Base-by-base conservation (phyloP, 53 echinoderm and acorn worm species). In the Hippasteria phrygiana region DNA sequence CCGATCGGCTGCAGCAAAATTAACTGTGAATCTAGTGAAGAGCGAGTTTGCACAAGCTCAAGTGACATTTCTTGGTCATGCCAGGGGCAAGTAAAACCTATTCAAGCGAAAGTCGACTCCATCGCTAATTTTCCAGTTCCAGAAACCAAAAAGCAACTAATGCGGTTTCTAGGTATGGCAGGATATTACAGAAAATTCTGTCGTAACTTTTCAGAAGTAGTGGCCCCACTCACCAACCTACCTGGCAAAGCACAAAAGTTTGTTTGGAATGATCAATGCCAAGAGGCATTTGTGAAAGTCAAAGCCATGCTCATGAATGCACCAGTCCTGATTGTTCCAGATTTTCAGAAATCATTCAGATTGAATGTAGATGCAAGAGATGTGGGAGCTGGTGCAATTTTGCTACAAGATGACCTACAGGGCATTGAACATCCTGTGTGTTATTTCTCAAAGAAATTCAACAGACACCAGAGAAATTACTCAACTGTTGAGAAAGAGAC, bases 51-150 rank as follows among this genome's bases (percentile, higher is more conserved):
- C 63, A 3, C 51, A 91, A 83, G 89, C 83, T 29, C 81, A 67
- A 11, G 90, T 93, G 1, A 88, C 65, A 9, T 93, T 87, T 73
- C 80, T 93, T 29, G 91, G 91, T 53, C 90, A 93, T 40, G 88
- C 7, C 91, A 93, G 73, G 93, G 88, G 37, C 71, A 91, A 79
- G 93, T 93, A 1, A 7, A 11, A 47, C 91, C 88, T 65, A 46
- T 45, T 18, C 62, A 62, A 3, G 88, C 83, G 0, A 91, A 93
- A 41, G 91, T 88, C 1, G 64, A 91, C 54, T 83, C 88, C 2
- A 88, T 93, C 24, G 28, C 14, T 7, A 51, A 91, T 26, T 93
- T 90, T 88, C 88, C 88, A 14, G 3, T 18, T 3, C 91, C 88
- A 16, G 14, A 24, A 17, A 87, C 59, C 14, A 90, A 88, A 35